Conservation (phyloP, 2,797 vertebrate genomes). For the Aulostomus chinensis region DNA sequence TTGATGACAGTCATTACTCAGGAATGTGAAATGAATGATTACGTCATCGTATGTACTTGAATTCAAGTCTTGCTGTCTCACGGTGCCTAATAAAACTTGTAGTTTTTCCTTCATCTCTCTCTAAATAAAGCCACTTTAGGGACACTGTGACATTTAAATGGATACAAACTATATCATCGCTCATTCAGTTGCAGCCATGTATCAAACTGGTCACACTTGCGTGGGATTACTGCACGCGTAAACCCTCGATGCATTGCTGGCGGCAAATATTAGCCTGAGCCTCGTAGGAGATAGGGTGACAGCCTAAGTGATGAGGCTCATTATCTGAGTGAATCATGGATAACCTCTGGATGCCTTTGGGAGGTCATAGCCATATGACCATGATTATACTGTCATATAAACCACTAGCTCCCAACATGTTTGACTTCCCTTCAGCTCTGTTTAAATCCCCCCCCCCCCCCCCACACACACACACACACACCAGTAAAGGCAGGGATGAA, state of each 20-base stretch:
- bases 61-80: constrained; percentile 1
- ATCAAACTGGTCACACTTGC: constrained; percentile 32
- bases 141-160: too few relatives aligned
- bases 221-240: constrained; percentile 42
- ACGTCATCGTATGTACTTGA: too few relatives aligned
- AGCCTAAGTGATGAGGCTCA: constrained; percentile 72
- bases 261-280: constrained; percentile 49
- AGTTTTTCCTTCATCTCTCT: too few relatives aligned
- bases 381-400: constrained; percentile 69
- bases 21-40: constrained; percentile 24
- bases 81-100: not conserved
- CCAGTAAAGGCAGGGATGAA: constrained; percentile 23
- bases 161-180: not conserved
- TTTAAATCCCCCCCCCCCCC: constrained; percentile 35
- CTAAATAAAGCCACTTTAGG: constrained; percentile 7
- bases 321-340: constrained; percentile 72
- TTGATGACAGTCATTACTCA: constrained; percentile 35
- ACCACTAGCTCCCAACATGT: constrained; percentile 54
- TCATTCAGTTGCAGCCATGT: constrained; percentile 29
- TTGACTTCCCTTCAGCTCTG: constrained; percentile 30
- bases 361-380: constrained; percentile 59
- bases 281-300: constrained; percentile 62
- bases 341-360: constrained; percentile 64
- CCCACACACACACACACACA: too few relatives aligned
- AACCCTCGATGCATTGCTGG: constrained; percentile 31